A percentile compares a stretch with the other conserved stretches of the same genome.
These are phyloP conservation scores for Stomorhina lunata DNA, from an alignment of 2,888 invertebrate genomes.

Conservation along the genomic window DNA sequence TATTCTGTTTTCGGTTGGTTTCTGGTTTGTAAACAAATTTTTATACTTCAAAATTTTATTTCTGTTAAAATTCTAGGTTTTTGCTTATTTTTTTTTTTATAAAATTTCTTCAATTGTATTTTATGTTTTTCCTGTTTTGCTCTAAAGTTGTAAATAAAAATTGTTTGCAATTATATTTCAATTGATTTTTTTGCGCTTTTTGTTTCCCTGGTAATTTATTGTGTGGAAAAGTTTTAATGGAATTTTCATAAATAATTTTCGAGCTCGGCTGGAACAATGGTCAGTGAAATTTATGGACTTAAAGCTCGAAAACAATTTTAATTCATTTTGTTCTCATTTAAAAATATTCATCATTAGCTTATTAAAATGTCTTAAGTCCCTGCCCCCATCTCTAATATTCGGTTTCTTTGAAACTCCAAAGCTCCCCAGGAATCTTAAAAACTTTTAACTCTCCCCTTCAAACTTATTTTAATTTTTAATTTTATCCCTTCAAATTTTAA, in stretches of 20 bases:
- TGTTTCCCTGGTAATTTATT: neutral
- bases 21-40: slow-evolving; percentile 9
- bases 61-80: neutral
- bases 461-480: neutral
- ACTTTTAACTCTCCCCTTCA: neutral
- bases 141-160: neutral
- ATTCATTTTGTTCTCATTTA: no score
- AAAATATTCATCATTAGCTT: no score
- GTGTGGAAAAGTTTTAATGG: neutral
- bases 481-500: slow-evolving; percentile 16
- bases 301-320: no score
- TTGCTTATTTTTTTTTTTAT: neutral
- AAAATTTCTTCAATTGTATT: neutral
- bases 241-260: neutral
- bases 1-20: neutral
- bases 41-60: neutral
- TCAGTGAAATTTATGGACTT: neutral
- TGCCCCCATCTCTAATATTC: no score
- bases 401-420: no score
- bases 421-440: neutral
- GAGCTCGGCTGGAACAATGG: neutral
- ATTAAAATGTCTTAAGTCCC: no score
- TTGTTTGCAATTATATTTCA: neutral
- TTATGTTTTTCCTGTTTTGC: neutral
- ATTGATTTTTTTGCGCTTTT: neutral